Conservation (phyloP, 2,888 invertebrate species). For the Stenichneumon culpator region DNA sequence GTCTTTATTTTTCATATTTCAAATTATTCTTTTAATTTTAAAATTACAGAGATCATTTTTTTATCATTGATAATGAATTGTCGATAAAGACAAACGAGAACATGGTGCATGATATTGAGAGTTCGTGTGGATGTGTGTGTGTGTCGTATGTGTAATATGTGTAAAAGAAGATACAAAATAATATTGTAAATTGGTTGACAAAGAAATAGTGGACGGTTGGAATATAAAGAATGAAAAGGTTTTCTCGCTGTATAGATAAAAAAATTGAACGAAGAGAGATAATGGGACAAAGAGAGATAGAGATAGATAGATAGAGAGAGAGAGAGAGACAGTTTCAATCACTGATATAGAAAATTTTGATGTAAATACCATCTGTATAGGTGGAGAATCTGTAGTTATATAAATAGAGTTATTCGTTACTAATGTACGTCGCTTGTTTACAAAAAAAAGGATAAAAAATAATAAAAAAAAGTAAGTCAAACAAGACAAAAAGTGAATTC, state of each 20-base stretch:
- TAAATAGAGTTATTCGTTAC: constrained; percentile 80
- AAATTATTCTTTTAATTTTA: constrained; percentile 83
- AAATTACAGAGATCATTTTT: constrained; percentile 85
- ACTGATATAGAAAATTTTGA: constrained; percentile 43
- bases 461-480: background rate
- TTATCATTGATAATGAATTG: constrained; percentile 75
- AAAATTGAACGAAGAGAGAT: constrained; percentile 14
- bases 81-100: constrained; percentile 81
- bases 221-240: constrained; percentile 3
- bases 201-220: constrained; percentile 3
- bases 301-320: background rate
- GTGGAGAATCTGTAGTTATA: constrained; percentile 77
- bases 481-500: constrained; percentile 73
- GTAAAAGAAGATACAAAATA: constrained; percentile 30
- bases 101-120: constrained; percentile 72
- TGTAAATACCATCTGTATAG: constrained; percentile 74
- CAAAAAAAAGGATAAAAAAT: constrained; percentile 71
- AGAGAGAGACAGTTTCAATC: background rate
- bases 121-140: constrained; percentile 3
- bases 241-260: background rate
- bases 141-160: constrained; percentile 64
- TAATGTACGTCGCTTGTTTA: constrained; percentile 76
- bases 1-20: constrained; percentile 76
- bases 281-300: background rate
- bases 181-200: constrained; percentile 13